Percentiles rank a stretch among this genome's conserved stretches.
These are phyloP conservation scores for Discoglossus pictus DNA, from an alignment of 2,797 vertebrate species.

Conservation along the genomic window DNA sequence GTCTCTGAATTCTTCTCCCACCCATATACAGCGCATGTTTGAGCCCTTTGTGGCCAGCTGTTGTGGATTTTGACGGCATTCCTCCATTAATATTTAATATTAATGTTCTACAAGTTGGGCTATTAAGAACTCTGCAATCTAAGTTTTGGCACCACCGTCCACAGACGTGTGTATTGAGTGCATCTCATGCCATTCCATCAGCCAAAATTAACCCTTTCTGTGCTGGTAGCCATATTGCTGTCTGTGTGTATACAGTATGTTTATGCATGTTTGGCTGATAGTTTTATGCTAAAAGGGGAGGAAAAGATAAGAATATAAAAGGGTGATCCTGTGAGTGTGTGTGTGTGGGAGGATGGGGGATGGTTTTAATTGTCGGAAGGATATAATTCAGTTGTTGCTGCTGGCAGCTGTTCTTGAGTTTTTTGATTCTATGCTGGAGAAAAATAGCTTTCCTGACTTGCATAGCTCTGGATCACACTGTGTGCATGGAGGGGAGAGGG, in stretches of 20 bases:
- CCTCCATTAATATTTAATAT: no score
- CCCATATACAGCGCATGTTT: no score
- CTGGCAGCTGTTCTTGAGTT: slow-evolving; percentile 45
- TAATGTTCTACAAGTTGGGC: no score
- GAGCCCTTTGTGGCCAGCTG: no score
- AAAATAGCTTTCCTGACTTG: slow-evolving; percentile 1
- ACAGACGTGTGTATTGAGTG: no score
- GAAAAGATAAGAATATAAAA: slow-evolving; percentile 6
- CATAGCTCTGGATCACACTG: not conserved
- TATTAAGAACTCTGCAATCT: no score
- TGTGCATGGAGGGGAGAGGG: no score
- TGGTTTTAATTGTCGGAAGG: slow-evolving; percentile 49
- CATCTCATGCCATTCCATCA: no score
- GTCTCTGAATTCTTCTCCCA: no score
- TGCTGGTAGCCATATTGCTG: not conserved
- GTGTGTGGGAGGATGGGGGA: slow-evolving; percentile 40
- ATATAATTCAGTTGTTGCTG: slow-evolving; percentile 47
- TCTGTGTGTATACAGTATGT: not conserved
- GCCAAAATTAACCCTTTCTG: no score
- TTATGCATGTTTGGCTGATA: not conserved
- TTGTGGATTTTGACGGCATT: no score
- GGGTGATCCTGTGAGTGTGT: slow-evolving; percentile 44
- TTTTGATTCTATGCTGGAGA: slow-evolving; percentile 19
- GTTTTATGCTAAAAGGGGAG: not conserved
- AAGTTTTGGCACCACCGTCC: no score